phyloP scores from a whole-genome alignment of 2,797 vertebrate genomes.

The Chelidonichthys spinosus region DNA sequence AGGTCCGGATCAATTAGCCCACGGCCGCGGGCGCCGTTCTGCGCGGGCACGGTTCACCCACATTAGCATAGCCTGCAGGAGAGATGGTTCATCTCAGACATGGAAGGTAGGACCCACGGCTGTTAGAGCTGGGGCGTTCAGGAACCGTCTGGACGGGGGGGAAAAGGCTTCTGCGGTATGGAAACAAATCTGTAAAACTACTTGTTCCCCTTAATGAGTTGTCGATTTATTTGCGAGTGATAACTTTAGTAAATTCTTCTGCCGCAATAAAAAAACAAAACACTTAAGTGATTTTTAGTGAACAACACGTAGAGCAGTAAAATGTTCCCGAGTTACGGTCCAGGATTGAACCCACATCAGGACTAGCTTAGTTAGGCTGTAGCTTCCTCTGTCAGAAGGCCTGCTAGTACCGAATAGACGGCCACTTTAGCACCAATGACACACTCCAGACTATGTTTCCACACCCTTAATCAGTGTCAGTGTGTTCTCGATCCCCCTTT shows the following conservation, averaged over 20 bases:
- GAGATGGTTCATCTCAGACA: constrained; percentile 14
- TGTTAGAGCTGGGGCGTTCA: not conserved
- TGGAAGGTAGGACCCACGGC: not conserved
- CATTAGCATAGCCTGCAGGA: constrained; percentile 17
- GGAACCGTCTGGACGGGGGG: not conserved
- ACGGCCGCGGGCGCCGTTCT: constrained; percentile 13
- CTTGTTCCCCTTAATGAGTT: not conserved
- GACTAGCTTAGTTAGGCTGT: not conserved
- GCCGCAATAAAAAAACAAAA: not conserved
- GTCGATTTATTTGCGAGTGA: not conserved
- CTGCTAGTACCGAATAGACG: not conserved
- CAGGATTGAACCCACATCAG: not conserved
- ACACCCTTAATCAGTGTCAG: too few relatives aligned
- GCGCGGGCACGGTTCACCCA: not conserved
- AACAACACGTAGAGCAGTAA: not conserved
- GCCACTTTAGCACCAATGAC: too few relatives aligned
- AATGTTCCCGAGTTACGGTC: not conserved
- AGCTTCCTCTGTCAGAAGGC: not conserved
- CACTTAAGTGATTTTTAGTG: not conserved
- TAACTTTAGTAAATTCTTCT: accelerated
- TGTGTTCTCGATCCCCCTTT: accelerated
- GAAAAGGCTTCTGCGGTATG: constrained; percentile 3
- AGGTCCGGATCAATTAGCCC: constrained; percentile 46
- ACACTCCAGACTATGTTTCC: too few relatives aligned
- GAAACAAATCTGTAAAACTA: not conserved